A percentile compares a stretch with the other conserved stretches of the same genome.
These are phyloP conservation scores for Chaetura pelagica DNA, from an alignment of 2,113 vertebrate species.

Conservation along the genomic window DNA sequence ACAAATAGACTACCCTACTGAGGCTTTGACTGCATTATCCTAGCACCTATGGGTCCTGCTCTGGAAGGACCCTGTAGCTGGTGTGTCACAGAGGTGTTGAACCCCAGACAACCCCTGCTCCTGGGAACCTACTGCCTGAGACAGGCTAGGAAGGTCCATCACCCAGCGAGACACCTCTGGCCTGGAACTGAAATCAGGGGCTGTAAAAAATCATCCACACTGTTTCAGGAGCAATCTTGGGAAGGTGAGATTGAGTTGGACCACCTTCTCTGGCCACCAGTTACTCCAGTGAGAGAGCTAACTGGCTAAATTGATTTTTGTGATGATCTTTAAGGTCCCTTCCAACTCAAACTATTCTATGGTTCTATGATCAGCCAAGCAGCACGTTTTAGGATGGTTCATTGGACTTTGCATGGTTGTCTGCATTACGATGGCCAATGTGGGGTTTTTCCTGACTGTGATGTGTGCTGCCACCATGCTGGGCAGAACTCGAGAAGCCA, in stretches of 20 bases:
- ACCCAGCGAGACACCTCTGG: background rate
- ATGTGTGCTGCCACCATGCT: background rate
- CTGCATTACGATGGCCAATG: background rate
- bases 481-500: background rate
- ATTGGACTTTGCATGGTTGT: background rate
- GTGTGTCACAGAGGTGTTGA: rapidly evolving
- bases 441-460: background rate
- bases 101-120: background rate
- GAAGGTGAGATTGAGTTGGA: background rate
- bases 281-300: background rate
- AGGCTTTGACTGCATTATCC: background rate
- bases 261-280: background rate
- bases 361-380: background rate
- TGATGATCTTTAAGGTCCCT: too few species aligned
- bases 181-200: background rate
- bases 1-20: background rate
- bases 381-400: background rate
- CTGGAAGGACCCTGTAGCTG: background rate
- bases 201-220: background rate
- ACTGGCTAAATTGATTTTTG: background rate
- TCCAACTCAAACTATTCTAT: too few species aligned
- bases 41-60: background rate
- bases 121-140: background rate
- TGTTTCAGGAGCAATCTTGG: background rate
- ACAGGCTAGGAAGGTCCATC: background rate